Base-by-base conservation (phyloP, 2,797 vertebrate genomes). In the Naso thynnoides region DNA sequence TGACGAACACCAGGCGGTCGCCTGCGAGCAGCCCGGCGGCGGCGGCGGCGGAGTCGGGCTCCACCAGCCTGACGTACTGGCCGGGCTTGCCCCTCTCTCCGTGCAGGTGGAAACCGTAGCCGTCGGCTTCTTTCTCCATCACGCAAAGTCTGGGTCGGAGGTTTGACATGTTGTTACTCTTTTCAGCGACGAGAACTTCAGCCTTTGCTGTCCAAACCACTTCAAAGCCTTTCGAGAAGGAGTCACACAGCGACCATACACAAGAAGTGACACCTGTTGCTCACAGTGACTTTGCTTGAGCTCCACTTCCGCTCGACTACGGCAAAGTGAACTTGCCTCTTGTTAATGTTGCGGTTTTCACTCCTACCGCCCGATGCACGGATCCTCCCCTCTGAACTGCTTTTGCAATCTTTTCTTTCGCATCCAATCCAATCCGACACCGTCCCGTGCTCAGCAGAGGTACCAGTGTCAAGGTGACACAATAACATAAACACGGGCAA, bases 51-150 rank as follows among this genome's bases (percentile, higher is more conserved):
- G 97, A 97, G 65, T 94, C 96, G 0, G 94, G 82, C 90, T 99
- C 98, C 79, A 99, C 98, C 10, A 97, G 93, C 19, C 97, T 90
- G 86, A 99, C 96, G 67, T 95, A 98, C 95, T 99, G 98, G 4
- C 98, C 97, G 38, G 81, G 87, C 58, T 96, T 97, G 60, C 94
- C 94, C 87, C 97, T 98, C 87, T 98, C 97, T 1, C 97, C 97
- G 89, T 99, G 97, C 78, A 99, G 93, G 88, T 98, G 98, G 91
- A 99, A 99, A 36, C 98, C 98, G 81, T 98, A 99, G 8, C 98
- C 97, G 44, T 76, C 84, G 15, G 92, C 14, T 1, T 95, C 94
- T 76, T 96, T 97, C 81, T 96, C 94, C 84, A 98, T 74, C 64
- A 92, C 85, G 54, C 97, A 98, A 27, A 95, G 91, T 83, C 96